Percentiles rank a stretch among this genome's conserved stretches.
Conservation (phyloP, 2,888 invertebrate genomes). For the Allacma fusca region DNA sequence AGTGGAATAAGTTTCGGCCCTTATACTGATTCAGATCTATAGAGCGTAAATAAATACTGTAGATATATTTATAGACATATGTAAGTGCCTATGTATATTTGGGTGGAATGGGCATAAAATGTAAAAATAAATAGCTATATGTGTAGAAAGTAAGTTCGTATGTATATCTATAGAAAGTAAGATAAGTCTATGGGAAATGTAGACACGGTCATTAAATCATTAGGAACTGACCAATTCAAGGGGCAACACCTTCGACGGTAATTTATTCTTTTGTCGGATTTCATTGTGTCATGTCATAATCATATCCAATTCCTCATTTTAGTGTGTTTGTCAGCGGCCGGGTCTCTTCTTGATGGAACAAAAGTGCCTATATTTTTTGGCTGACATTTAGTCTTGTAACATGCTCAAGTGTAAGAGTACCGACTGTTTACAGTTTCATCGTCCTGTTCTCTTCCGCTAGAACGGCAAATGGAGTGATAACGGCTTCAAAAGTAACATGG, state of each 20-base stretch:
- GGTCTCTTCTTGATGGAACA: neutral
- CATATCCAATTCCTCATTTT: constrained; percentile 1
- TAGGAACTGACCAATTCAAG: constrained; percentile 13
- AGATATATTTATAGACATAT: too few species aligned
- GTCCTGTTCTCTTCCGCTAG: neutral
- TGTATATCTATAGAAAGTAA: too few species aligned
- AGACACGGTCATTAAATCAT: neutral
- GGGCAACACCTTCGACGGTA: constrained; percentile 10
- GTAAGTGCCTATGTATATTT: too few species aligned
- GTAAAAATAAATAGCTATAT: too few species aligned
- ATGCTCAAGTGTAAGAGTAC: neutral
- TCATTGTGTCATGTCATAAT: constrained; percentile 18
- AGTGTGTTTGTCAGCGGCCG: neutral
- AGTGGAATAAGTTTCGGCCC: too few species aligned
- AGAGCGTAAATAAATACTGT: too few species aligned
- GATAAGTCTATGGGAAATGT: neutral
- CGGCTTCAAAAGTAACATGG: neutral
- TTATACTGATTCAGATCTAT: too few species aligned
- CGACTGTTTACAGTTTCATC: constrained; percentile 12
- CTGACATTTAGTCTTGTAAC: neutral
- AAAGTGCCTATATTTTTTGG: neutral
- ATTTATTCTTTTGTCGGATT: constrained; percentile 23
- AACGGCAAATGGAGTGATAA: neutral
- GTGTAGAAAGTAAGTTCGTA: too few species aligned
- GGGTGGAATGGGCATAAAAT: too few species aligned